These are phyloP conservation scores for Alectoris magna DNA, from an alignment of 2,797 vertebrate genomes.

Conservation along the genomic window DNA sequence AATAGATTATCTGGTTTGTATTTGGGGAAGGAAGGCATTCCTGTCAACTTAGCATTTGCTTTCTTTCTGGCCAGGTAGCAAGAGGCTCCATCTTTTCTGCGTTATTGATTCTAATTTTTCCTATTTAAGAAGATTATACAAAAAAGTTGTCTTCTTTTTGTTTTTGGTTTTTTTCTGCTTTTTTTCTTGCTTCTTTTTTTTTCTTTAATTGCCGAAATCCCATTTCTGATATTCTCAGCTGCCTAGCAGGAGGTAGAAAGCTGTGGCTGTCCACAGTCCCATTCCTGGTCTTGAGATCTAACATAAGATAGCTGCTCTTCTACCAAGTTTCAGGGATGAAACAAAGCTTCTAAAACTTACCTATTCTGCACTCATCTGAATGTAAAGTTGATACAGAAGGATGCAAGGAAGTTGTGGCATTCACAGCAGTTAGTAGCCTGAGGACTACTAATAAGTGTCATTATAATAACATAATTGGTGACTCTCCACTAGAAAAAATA, in stretches of 20 bases:
- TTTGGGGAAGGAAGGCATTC: neutral
- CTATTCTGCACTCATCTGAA: neutral
- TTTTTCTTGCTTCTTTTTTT: too few species aligned
- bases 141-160: neutral
- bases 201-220: neutral
- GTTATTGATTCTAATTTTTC: fast-evolving
- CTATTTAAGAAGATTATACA: neutral
- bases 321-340: neutral
- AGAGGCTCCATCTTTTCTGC: neutral
- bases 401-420: neutral
- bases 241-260: neutral
- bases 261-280: neutral
- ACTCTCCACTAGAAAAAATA: neutral
- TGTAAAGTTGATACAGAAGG: neutral
- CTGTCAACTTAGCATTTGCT: neutral
- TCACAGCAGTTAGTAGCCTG: neutral
- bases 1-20: neutral
- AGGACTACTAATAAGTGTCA: neutral
- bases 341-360: neutral
- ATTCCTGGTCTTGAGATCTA: neutral
- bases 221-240: neutral
- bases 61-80: neutral
- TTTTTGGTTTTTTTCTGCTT: neutral
- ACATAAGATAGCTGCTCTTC: neutral
- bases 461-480: neutral